A percentile compares a stretch with the other conserved stretches of the same genome.
Conservation (phyloP, 2,797 vertebrate species). For the Chelon auratus region DNA sequence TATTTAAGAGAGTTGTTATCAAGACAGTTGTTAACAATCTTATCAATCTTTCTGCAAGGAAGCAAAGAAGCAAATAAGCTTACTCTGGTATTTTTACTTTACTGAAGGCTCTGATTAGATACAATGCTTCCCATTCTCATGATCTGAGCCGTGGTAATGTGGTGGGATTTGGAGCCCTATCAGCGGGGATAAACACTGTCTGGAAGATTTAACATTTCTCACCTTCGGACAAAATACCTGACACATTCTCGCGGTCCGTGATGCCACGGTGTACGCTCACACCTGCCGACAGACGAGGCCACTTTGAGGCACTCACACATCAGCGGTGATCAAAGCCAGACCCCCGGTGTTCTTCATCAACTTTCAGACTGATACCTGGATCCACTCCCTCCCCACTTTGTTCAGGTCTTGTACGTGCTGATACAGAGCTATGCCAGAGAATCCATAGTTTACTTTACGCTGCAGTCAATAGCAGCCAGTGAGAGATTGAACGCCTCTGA, state of each 20-base stretch:
- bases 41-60: neutral
- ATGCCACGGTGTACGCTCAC: conserved; percentile 48
- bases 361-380: conserved; percentile 59
- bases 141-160: neutral
- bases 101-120: neutral
- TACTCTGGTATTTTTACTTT: neutral
- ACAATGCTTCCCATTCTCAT: neutral
- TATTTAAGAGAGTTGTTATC: too few relatives aligned
- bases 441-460: conserved; percentile 65
- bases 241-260: conserved; percentile 57
- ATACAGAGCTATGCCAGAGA: conserved; percentile 55
- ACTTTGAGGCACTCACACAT: conserved; percentile 64
- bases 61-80: neutral
- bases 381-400: conserved; percentile 64
- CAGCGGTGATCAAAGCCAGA: conserved; percentile 72
- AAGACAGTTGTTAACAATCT: neutral
- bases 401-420: conserved; percentile 58
- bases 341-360: conserved; percentile 65
- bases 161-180: conserved; percentile 43
- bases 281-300: conserved; percentile 73
- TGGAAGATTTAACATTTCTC: conserved; percentile 55
- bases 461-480: conserved; percentile 41
- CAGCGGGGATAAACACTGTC: conserved; percentile 58
- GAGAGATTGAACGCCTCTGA: conserved; percentile 61
- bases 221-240: conserved; percentile 58